These are phyloP conservation scores for Anadara kagoshimensis DNA, from an alignment of 1,140 invertebrate species.

Conservation along the genomic window DNA sequence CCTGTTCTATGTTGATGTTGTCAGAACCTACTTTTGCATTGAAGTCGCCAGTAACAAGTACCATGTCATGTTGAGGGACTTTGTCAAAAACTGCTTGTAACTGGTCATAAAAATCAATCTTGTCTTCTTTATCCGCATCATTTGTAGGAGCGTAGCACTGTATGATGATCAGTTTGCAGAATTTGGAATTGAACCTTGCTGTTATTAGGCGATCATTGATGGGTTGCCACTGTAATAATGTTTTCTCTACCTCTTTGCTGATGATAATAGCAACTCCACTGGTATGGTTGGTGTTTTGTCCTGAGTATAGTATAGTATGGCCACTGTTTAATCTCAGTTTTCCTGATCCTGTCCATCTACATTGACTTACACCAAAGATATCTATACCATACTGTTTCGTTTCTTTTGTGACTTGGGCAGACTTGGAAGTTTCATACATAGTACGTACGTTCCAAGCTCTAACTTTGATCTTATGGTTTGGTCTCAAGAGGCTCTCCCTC, in stretches of 20 bases:
- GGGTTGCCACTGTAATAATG: constrained; percentile 28
- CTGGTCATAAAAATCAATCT: constrained; percentile 12
- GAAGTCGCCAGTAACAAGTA: neutral
- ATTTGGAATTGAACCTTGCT: constrained; percentile 17
- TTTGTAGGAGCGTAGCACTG: constrained; percentile 29
- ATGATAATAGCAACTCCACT: constrained; percentile 29
- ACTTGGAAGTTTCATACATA: constrained; percentile 2
- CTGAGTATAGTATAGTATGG: constrained; percentile 27
- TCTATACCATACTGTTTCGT: constrained; percentile 17
- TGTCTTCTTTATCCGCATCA: neutral
- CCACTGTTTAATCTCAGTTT: constrained; percentile 10
- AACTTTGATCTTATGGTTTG: neutral
- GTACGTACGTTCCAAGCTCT: neutral
- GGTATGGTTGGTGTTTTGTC: constrained; percentile 4
- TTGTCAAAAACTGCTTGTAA: neutral
- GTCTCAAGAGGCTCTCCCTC: too few relatives aligned
- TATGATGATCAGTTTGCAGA: constrained; percentile 28
- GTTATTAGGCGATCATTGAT: constrained; percentile 11
- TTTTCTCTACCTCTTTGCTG: constrained; percentile 17
- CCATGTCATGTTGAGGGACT: neutral
- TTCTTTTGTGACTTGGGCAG: constrained; percentile 1
- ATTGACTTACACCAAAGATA: constrained; percentile 35
- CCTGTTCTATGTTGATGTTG: constrained; percentile 31
- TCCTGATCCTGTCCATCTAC: constrained; percentile 37
- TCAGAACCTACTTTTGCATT: constrained; percentile 11